Evolutionary conservation across 2,113 vertebrate species (phyloP).

Genomic region (Ictalurus punctatus): DNA sequence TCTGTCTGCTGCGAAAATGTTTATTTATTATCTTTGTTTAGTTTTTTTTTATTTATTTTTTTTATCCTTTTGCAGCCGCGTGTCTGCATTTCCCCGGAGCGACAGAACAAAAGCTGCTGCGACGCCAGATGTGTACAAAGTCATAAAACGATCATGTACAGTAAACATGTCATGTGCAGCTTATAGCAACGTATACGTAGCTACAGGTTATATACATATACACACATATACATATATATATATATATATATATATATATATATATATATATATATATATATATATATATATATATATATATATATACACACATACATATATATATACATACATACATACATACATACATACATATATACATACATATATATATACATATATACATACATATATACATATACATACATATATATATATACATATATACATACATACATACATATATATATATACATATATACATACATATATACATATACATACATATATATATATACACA

Average conservation of each 20-base stretch:
- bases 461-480: background rate
- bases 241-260: too few relatives aligned
- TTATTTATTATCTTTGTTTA: conserved; percentile 23
- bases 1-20: conserved; percentile 45
- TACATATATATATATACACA: background rate
- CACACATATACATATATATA: too few relatives aligned
- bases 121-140: background rate
- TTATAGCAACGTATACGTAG: background rate
- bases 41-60: background rate
- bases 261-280: too few relatives aligned
- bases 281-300: too few relatives aligned
- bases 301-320: too few relatives aligned
- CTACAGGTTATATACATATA: background rate
- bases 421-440: background rate
- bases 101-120: background rate
- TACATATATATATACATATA: background rate
- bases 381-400: background rate
- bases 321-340: too few relatives aligned
- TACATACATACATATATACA: too few relatives aligned
- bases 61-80: background rate
- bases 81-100: background rate
- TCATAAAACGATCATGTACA: background rate
- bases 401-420: too few relatives aligned
- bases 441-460: background rate
- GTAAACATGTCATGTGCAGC: background rate